Evolutionary conservation across 2,797 vertebrate species (phyloP).

Genomic region (Rhyacichthys aspro): DNA sequence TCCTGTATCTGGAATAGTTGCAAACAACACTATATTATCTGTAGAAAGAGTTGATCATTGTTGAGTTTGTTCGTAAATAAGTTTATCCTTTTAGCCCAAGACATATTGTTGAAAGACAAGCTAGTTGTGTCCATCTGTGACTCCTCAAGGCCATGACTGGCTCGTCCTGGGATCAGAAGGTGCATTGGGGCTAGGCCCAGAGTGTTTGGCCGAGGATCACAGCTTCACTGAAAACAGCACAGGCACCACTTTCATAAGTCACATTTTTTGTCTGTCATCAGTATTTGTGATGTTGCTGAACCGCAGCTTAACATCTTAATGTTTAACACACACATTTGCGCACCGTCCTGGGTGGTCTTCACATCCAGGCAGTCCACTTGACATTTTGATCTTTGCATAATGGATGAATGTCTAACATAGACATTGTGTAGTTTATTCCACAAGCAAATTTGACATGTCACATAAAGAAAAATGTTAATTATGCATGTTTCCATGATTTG

Average conservation of each 20-base stretch:
- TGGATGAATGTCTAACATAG: not conserved
- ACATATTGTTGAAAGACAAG: constrained; percentile 37
- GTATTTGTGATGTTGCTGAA: constrained; percentile 29
- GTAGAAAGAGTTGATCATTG: no score
- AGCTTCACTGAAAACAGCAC: constrained; percentile 29
- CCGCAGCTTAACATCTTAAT: constrained; percentile 31
- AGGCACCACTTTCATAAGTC: constrained; percentile 21
- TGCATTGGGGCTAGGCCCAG: constrained; percentile 41
- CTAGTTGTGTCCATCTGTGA: constrained; percentile 46
- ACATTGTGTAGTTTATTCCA: not conserved
- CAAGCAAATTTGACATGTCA: not conserved
- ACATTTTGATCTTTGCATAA: constrained; percentile 13
- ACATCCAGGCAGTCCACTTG: constrained; percentile 26
- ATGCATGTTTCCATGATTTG: no score
- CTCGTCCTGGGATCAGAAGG: constrained; percentile 42
- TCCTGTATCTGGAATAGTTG: no score
- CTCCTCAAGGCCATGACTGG: constrained; percentile 27
- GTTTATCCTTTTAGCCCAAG: no score
- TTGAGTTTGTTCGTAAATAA: no score
- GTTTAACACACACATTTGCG: constrained; percentile 17
- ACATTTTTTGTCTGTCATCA: constrained; percentile 25
- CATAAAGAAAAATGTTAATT: no score
- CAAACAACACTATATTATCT: no score
- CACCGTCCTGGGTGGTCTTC: constrained; percentile 50
- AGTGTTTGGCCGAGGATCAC: constrained; percentile 50